These are phyloP conservation scores for Takifugu bimaculatus DNA, from an alignment of 2,113 vertebrate species.

Conservation along the genomic window DNA sequence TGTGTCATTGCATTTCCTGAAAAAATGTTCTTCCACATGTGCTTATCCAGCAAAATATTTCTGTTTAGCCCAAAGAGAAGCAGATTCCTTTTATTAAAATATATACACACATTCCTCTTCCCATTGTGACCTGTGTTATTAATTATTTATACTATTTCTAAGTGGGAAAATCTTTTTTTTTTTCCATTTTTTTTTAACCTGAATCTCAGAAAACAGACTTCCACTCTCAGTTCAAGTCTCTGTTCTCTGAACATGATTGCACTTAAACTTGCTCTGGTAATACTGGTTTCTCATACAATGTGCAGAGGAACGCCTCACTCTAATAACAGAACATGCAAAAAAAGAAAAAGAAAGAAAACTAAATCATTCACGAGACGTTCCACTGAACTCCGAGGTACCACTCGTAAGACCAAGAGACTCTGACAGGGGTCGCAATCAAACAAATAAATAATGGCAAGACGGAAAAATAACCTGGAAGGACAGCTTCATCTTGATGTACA, in stretches of 20 bases:
- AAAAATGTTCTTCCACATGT: conserved; percentile 68
- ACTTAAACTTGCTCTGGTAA: conserved; percentile 90
- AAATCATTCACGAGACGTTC: conserved; percentile 72
- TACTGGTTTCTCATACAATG: conserved; percentile 88
- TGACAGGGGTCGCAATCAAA: conserved; percentile 58
- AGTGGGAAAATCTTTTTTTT: conserved; percentile 47
- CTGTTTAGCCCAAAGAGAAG: conserved; percentile 62
- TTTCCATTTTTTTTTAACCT: conserved; percentile 48
- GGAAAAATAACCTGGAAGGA: conserved; percentile 33
- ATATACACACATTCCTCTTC: conserved; percentile 75
- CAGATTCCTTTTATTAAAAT: conserved; percentile 72
- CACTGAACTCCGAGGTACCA: conserved; percentile 69
- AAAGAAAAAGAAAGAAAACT: conserved; percentile 19
- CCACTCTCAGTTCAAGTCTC: conserved; percentile 78
- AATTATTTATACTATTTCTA: conserved; percentile 62
- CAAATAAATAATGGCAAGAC: conserved; percentile 62
- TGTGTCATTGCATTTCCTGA: conserved; percentile 68
- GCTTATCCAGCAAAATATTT: conserved; percentile 76
- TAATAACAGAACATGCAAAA: conserved; percentile 83
- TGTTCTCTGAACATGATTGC: conserved; percentile 80
- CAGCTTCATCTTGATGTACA: conserved; percentile 62
- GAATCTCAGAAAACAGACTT: conserved; percentile 80
- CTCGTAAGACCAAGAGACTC: conserved; percentile 46
- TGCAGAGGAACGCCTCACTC: conserved; percentile 82
- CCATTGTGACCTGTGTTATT: conserved; percentile 57